Percentiles rank a stretch among this genome's conserved stretches.
These are phyloP conservation scores for Brachyopa scutellaris DNA, from an alignment of 2,888 invertebrate species.

Conservation along the genomic window DNA sequence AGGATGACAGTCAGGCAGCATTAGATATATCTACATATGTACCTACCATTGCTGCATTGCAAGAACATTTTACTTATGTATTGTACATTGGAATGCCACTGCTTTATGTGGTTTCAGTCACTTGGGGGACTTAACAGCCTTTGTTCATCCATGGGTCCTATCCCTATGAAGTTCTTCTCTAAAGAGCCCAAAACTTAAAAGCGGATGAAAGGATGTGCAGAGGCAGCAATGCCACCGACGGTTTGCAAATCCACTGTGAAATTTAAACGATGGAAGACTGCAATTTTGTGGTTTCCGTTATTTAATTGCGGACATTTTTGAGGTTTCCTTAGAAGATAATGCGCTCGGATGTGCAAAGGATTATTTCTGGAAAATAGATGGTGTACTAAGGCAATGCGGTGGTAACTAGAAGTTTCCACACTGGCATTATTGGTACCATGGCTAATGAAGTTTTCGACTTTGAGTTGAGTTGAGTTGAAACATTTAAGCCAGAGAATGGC, in stretches of 20 bases:
- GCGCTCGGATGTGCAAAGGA: constrained; percentile 15
- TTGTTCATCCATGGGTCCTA: constrained; percentile 22
- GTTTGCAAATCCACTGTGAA: constrained; percentile 50
- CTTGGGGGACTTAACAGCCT: constrained; percentile 54
- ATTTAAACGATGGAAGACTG: constrained; percentile 61
- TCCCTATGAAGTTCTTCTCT: background rate
- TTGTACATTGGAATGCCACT: constrained; percentile 47
- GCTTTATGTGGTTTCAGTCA: constrained; percentile 64
- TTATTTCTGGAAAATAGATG: constrained; percentile 29
- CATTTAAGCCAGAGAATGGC: constrained; percentile 3
- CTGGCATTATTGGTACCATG: background rate
- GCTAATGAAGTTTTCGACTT: constrained; percentile 50
- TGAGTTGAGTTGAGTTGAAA: constrained; percentile 34
- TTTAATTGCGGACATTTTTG: constrained; percentile 66
- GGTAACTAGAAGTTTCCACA: constrained; percentile 31
- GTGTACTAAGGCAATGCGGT: constrained; percentile 40
- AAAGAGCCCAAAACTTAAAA: constrained; percentile 6
- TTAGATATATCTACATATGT: constrained; percentile 24
- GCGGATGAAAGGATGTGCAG: constrained; percentile 7
- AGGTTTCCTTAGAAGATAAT: constrained; percentile 51
- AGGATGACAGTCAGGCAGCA: constrained; percentile 54
- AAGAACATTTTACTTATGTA: constrained; percentile 64
- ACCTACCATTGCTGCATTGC: constrained; percentile 16
- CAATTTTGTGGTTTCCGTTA: constrained; percentile 64
- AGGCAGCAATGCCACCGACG: background rate